Percentiles rank a stretch among this genome's conserved stretches.
Conservation (phyloP, 2,888 invertebrate species). For the Rosalia funebris region DNA sequence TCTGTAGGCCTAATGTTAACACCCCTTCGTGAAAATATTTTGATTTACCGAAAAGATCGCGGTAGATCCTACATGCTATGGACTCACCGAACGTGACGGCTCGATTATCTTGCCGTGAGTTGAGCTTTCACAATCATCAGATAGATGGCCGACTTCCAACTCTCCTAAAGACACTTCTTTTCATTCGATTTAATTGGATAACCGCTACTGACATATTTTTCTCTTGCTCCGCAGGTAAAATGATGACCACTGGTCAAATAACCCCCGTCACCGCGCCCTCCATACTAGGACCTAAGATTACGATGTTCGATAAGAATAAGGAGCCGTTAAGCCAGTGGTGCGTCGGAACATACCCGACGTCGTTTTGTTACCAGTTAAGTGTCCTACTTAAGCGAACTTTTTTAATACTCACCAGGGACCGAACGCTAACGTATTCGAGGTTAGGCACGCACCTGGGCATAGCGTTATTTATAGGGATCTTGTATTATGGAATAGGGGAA, state of each 20-base stretch:
- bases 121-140: too few relatives aligned
- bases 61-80: too few relatives aligned
- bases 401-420: conserved; percentile 75
- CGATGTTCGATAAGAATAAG: conserved; percentile 20
- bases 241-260: conserved; percentile 66
- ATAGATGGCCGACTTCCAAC: too few relatives aligned
- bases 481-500: conserved; percentile 88
- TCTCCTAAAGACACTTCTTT: too few relatives aligned
- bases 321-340: conserved; percentile 44
- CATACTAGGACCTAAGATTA: conserved; percentile 49
- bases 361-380: conserved; percentile 69
- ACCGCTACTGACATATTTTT: too few relatives aligned
- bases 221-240: conserved; percentile 66
- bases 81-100: too few relatives aligned
- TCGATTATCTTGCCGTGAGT: too few relatives aligned
- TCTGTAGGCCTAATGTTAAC: too few relatives aligned
- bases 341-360: conserved; percentile 66
- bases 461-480: conserved; percentile 82
- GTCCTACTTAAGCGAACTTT: conserved; percentile 73
- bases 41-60: too few relatives aligned
- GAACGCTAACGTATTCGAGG: conserved; percentile 79
- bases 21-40: too few relatives aligned
- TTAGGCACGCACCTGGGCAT: conserved; percentile 82
- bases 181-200: too few relatives aligned
- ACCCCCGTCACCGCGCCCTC: conserved; percentile 67